These are phyloP conservation scores for Xestia xanthographa DNA, from an alignment of 2,888 invertebrate species.

Conservation along the genomic window DNA sequence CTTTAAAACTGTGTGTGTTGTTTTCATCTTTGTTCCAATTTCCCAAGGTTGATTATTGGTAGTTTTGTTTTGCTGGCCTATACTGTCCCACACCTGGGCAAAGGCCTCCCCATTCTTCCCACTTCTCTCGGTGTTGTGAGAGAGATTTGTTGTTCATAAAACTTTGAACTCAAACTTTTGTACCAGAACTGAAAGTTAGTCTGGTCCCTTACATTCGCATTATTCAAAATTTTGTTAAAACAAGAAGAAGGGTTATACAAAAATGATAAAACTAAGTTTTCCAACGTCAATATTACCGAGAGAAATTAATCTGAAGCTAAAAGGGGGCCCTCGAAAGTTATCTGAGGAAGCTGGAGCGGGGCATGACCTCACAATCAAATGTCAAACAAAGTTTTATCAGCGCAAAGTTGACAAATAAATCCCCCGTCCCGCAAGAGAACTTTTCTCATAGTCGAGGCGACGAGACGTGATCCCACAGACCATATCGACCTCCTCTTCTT, in stretches of 20 bases:
- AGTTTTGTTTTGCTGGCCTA: background rate
- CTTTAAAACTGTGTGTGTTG: constrained; percentile 9
- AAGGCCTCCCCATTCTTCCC: background rate
- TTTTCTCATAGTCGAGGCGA: constrained; percentile 84
- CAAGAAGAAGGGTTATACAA: constrained; percentile 59
- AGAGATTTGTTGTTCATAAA: constrained; percentile 19
- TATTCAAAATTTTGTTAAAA: constrained; percentile 57
- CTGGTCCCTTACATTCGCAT: constrained; percentile 42
- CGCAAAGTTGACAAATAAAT: constrained; percentile 89
- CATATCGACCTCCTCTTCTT: constrained; percentile 63
- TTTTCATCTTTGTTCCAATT: background rate
- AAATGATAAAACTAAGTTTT: constrained; percentile 70
- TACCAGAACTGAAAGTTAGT: constrained; percentile 42
- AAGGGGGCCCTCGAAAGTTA: constrained; percentile 78
- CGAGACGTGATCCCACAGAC: constrained; percentile 76
- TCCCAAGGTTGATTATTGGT: background rate
- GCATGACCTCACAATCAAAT: constrained; percentile 88
- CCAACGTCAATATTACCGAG: constrained; percentile 71
- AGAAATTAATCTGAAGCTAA: constrained; percentile 80
- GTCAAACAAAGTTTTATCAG: constrained; percentile 89
- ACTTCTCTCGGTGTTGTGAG: background rate
- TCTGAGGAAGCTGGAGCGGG: constrained; percentile 77
- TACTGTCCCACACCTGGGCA: background rate
- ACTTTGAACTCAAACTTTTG: constrained; percentile 28
- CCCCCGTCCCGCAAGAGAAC: constrained; percentile 78